Percentiles rank a stretch among this genome's conserved stretches.
Evolutionary conservation across 2,888 invertebrate species (phyloP).

Genomic region (Herminia tarsipennalis): DNA sequence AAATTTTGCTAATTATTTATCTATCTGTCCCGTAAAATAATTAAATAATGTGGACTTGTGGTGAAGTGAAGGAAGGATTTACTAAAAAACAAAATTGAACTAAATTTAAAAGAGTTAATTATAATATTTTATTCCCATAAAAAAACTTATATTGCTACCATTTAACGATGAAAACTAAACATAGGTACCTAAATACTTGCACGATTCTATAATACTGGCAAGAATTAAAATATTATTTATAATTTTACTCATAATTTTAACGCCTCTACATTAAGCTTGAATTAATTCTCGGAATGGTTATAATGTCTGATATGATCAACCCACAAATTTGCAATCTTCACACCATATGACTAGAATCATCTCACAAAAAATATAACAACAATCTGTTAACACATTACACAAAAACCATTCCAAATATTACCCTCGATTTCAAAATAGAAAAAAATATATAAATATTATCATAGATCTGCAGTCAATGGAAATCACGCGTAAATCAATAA

Average conservation of each 20-base stretch:
- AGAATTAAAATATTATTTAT: no score
- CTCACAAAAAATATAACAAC: conserved; percentile 12
- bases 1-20: no score
- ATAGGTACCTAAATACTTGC: no score
- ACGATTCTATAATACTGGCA: no score
- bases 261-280: background rate
- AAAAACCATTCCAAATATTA: conserved; percentile 19
- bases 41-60: no score
- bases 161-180: no score
- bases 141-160: no score
- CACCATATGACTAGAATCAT: conserved; percentile 3
- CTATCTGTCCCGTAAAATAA: no score
- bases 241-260: background rate
- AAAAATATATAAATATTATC: conserved; percentile 12
- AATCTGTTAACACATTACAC: conserved; percentile 28
- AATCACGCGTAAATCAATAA: conserved; percentile 56
- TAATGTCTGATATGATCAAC: background rate
- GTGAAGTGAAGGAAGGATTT: no score
- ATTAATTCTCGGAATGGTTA: background rate
- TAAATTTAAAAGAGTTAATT: no score
- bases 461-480: conserved; percentile 31
- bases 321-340: conserved; percentile 1
- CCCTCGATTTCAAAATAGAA: conserved; percentile 6
- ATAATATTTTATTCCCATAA: no score
- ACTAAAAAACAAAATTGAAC: no score